phyloP scores from a whole-genome alignment of 2,888 invertebrate genomes.

The Cremastinae sp. region DNA sequence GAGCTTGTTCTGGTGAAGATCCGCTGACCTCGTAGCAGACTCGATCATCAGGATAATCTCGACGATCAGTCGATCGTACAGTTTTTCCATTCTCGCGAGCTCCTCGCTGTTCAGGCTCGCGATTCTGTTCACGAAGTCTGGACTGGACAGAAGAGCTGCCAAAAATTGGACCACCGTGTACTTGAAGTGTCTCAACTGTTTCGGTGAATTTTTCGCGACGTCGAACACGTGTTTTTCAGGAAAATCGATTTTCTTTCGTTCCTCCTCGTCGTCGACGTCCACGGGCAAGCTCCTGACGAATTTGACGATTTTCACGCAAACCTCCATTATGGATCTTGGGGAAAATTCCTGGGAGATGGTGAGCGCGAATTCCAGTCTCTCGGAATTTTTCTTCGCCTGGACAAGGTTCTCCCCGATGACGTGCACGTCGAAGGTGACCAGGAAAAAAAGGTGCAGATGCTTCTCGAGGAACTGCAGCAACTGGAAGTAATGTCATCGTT shows the following conservation, averaged over 20 bases:
- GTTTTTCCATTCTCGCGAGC: conserved; percentile 82
- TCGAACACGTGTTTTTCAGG: conserved; percentile 83
- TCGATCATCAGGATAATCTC: conserved; percentile 86
- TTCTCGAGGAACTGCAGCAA: conserved; percentile 88
- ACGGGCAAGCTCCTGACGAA: conserved; percentile 86
- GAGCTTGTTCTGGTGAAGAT: conserved; percentile 83
- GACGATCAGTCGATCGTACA: conserved; percentile 87
- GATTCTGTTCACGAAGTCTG: conserved; percentile 86
- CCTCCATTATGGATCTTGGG: conserved; percentile 84
- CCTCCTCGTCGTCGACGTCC: conserved; percentile 82
- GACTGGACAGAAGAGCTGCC: conserved; percentile 85
- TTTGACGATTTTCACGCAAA: conserved; percentile 85
- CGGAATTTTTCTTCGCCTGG: too few relatives aligned
- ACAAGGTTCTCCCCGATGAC: too few relatives aligned
- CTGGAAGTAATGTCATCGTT: too few relatives aligned
- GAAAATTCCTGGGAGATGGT: conserved; percentile 86
- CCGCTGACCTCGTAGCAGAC: conserved; percentile 84
- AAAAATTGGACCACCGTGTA: conserved; percentile 90
- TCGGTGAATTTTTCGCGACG: conserved; percentile 85
- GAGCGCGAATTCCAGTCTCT: conserved; percentile 85
- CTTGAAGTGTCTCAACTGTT: conserved; percentile 92
- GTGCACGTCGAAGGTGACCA: conserved; percentile 87
- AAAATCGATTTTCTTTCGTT: conserved; percentile 68
- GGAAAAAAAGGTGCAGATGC: conserved; percentile 87
- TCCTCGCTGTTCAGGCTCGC: conserved; percentile 82